Base-by-base conservation (phyloP, 2,113 vertebrate genomes). In the Aspiorhynchus laticeps region DNA sequence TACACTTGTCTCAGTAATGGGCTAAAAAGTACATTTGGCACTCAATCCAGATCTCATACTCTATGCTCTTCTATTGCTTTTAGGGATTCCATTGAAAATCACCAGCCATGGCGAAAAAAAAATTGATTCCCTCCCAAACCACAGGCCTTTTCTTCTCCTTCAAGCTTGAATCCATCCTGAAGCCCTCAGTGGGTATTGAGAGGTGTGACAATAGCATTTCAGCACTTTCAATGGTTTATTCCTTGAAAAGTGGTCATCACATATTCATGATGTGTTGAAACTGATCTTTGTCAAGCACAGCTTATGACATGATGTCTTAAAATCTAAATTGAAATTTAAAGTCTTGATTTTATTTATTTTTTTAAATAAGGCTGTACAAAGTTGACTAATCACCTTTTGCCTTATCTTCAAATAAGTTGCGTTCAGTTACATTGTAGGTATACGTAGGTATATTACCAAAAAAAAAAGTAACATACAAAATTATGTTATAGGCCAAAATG, bases 61-160 rank as follows among this genome's bases (percentile, higher is more conserved):
- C 71, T 56, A 28, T 6, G 51, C 15, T 86, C 74, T 84, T 71
- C 81, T 41, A 87, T 84, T 76, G 51, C 43, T 86, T 85, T 73
- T 51, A 87, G 80, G 80, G 76, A 83, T 85, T 86, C 51, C 51
- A 86, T 83, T 84, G 73, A 63, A 86, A 85, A 88, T 85, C 48
- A 51, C 67, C 51, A 51, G 85, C 61, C 71, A 80, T 84, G 77
- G 43, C 31, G 56, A 78, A 84, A 69, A n/a, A n/a, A n/a, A 87
- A 87, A 89, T 76, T 86, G 69, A 89, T 84, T 87, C 61, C 48
- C 48, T 82, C 46, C 38, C 77, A 65, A 26, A 80, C 28, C 83
- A 75, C 31, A 38, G n/a, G 36, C 36, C 38, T 51, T 61, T 61
- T 65, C 26, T 87, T 75, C 43, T 76, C 48, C 59, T 76, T 78